Percentiles rank a stretch among this genome's conserved stretches.
Conservation (phyloP, 2,888 invertebrate species). For the Lepidocyrtoides sp. region DNA sequence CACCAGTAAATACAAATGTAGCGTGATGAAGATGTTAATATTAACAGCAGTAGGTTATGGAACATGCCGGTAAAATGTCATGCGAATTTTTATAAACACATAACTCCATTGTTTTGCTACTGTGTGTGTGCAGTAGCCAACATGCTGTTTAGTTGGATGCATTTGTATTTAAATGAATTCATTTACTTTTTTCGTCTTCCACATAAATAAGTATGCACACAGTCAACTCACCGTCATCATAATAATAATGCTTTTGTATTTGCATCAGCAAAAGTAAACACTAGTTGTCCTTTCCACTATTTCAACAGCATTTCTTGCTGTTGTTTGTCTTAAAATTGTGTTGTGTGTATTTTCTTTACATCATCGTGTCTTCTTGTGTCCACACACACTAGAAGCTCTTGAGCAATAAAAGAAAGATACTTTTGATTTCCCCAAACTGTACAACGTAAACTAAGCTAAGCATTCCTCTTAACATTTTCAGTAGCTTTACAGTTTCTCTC, state of each 20-base stretch:
- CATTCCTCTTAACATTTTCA: no score
- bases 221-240: neutral
- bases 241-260: no score
- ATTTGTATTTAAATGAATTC: constrained; percentile 9
- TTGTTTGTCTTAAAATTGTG: neutral
- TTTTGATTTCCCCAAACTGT: constrained; percentile 74
- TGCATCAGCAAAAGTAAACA: no score
- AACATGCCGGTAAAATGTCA: no score
- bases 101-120: neutral
- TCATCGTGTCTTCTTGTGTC: neutral
- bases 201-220: neutral
- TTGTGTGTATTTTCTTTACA: neutral
- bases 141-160: no score
- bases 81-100: neutral
- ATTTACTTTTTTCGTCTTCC: neutral
- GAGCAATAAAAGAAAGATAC: neutral
- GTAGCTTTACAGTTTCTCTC: no score
- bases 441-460: constrained; percentile 40
- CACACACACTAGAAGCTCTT: constrained; percentile 12
- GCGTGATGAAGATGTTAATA: no score
- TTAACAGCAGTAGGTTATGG: no score
- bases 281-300: neutral
- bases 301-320: neutral
- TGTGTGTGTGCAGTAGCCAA: neutral
- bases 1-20: no score